These are phyloP conservation scores for Papilio polytes DNA, from an alignment of 1,140 invertebrate genomes.

Conservation along the genomic window DNA sequence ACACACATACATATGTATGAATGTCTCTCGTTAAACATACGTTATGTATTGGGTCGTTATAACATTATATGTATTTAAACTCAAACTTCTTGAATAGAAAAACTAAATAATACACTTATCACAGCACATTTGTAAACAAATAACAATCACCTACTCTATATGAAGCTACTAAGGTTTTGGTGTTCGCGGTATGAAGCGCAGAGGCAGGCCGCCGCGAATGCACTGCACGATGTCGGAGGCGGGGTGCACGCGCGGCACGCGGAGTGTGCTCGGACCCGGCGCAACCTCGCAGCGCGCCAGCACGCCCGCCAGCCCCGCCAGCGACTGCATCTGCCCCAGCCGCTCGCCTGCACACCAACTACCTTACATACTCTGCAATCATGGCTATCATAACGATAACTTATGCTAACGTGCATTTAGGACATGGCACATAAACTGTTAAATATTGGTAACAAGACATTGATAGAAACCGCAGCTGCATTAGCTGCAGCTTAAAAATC, in stretches of 20 bases:
- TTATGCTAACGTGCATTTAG: neutral
- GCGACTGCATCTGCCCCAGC: constrained; percentile 52
- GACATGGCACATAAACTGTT: no score
- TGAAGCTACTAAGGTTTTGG: neutral
- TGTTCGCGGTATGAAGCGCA: constrained; percentile 42
- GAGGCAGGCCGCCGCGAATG: constrained; percentile 49
- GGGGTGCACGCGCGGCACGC: constrained; percentile 34
- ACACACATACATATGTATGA: no score
- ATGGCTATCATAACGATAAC: neutral
- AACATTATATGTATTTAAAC: neutral
- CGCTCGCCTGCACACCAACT: constrained; percentile 49
- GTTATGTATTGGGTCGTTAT: neutral
- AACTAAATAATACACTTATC: neutral
- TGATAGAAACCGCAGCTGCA: no score
- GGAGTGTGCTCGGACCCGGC: constrained; percentile 45
- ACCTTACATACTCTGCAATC: no score
- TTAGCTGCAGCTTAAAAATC: no score
- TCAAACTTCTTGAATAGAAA: neutral
- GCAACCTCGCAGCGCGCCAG: constrained; percentile 49
- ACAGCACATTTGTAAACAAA: neutral
- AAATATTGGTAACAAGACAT: no score
- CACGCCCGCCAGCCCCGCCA: constrained; percentile 55
- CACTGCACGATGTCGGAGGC: constrained; percentile 47
- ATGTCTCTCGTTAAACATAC: no score
- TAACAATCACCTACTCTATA: neutral